Conservation (phyloP, 92 coral and sea anemone species). For the Actinernus sp. region DNA sequence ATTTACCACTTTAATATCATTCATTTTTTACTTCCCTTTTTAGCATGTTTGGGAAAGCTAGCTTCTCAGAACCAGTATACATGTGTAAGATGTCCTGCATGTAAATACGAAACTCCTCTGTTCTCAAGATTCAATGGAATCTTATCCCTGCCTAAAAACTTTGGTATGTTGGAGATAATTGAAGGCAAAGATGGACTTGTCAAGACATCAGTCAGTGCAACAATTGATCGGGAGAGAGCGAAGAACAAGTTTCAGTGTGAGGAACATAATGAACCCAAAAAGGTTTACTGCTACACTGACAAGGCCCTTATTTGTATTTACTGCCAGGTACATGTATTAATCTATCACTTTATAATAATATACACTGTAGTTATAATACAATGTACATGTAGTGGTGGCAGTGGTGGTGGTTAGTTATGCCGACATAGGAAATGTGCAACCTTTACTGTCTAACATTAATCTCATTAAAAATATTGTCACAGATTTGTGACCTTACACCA, state of each 20-base stretch:
- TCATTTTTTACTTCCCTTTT: too few relatives aligned
- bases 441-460: too few relatives aligned
- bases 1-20: too few relatives aligned
- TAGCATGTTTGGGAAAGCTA: conserved; percentile 84
- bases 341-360: too few relatives aligned
- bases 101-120: conserved; percentile 79
- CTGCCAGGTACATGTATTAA: conserved; percentile 87
- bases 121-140: conserved; percentile 52
- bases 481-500: too few relatives aligned
- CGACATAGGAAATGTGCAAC: too few relatives aligned
- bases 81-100: conserved; percentile 81
- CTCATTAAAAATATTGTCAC: too few relatives aligned
- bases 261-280: conserved; percentile 92
- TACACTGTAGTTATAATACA: not conserved
- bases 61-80: conserved; percentile 67
- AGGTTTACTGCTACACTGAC: conserved; percentile 88
- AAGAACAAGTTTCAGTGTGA: conserved; percentile 70
- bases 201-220: conserved; percentile 6
- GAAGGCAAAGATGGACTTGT: conserved; percentile 52
- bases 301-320: conserved; percentile 88
- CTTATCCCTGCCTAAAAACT: conserved; percentile 81
- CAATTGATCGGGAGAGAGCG: conserved; percentile 35
- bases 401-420: too few relatives aligned
- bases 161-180: conserved; percentile 86
- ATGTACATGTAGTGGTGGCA: too few relatives aligned